A percentile compares a stretch with the other conserved stretches of the same genome.
These are phyloP conservation scores for Parnassius smintheus DNA, from an alignment of 2,888 invertebrate species.

Conservation along the genomic window DNA sequence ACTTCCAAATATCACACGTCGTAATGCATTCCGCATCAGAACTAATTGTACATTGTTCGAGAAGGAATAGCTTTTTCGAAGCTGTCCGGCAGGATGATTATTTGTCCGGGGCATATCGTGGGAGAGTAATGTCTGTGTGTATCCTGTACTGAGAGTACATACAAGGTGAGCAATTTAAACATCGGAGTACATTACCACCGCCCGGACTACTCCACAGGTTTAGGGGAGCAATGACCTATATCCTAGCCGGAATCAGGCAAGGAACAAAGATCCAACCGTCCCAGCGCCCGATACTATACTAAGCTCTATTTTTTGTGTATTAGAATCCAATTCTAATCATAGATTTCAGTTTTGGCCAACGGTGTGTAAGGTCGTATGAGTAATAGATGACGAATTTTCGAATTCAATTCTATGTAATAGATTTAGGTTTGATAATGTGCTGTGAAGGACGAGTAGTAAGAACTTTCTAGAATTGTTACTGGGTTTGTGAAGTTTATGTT, in stretches of 20 bases:
- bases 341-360: conserved; percentile 50
- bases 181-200: conserved; percentile 75
- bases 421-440: conserved; percentile 43
- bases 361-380: conserved; percentile 55
- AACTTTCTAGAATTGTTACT: conserved; percentile 40
- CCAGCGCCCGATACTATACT: conserved; percentile 52
- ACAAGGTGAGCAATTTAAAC: conserved; percentile 78
- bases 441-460: conserved; percentile 32
- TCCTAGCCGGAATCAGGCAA: conserved; percentile 64
- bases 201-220: conserved; percentile 74
- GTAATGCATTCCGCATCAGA: conserved; percentile 53
- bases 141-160: conserved; percentile 77
- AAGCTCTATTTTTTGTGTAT: conserved; percentile 72
- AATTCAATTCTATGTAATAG: conserved; percentile 62
- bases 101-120: conserved; percentile 47
- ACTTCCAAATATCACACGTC: conserved; percentile 45
- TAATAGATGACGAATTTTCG: conserved; percentile 32
- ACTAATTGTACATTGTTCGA: conserved; percentile 39
- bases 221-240: conserved; percentile 81
- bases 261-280: conserved; percentile 61
- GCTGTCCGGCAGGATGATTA: conserved; percentile 54
- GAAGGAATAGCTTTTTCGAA: conserved; percentile 41
- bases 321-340: conserved; percentile 74
- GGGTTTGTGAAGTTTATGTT: conserved; percentile 68
- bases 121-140: conserved; percentile 54